These are phyloP conservation scores for Hyposoter didymator DNA, from an alignment of 2,888 invertebrate species.

Conservation along the genomic window DNA sequence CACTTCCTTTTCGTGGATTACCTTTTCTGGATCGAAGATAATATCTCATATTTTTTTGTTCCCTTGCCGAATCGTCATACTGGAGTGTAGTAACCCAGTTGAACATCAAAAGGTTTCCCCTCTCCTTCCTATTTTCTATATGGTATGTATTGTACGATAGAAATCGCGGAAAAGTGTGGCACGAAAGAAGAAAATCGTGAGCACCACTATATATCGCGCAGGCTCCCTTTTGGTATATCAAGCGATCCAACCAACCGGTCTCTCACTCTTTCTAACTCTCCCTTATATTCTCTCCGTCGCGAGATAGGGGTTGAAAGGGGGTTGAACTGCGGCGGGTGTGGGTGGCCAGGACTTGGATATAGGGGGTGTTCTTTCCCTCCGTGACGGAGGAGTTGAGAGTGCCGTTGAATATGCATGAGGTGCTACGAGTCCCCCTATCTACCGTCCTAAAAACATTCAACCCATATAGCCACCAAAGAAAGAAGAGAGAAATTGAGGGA, in stretches of 20 bases:
- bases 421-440: conserved; percentile 80
- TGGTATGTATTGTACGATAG: conserved; percentile 72
- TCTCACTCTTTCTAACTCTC: conserved; percentile 70
- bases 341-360: conserved; percentile 71
- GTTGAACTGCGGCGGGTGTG: conserved; percentile 69
- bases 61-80: conserved; percentile 33
- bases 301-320: conserved; percentile 75
- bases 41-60: conserved; percentile 33
- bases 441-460: conserved; percentile 84
- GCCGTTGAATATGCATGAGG: conserved; percentile 84
- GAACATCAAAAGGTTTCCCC: conserved; percentile 8
- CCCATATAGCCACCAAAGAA: conserved; percentile 73
- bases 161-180: conserved; percentile 63
- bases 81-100: not conserved
- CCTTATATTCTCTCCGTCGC: conserved; percentile 76
- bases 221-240: conserved; percentile 59
- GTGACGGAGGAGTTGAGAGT: conserved; percentile 84
- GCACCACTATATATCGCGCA: conserved; percentile 71
- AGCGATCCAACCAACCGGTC: conserved; percentile 50
- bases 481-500: conserved; percentile 32
- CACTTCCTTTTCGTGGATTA: conserved; percentile 52
- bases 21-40: conserved; percentile 33
- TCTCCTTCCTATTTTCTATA: conserved; percentile 13
- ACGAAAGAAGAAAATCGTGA: conserved; percentile 75
- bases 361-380: conserved; percentile 84